These are phyloP conservation scores for Oncorhynchus masou DNA, from an alignment of 2,113 vertebrate genomes.

Conservation along the genomic window DNA sequence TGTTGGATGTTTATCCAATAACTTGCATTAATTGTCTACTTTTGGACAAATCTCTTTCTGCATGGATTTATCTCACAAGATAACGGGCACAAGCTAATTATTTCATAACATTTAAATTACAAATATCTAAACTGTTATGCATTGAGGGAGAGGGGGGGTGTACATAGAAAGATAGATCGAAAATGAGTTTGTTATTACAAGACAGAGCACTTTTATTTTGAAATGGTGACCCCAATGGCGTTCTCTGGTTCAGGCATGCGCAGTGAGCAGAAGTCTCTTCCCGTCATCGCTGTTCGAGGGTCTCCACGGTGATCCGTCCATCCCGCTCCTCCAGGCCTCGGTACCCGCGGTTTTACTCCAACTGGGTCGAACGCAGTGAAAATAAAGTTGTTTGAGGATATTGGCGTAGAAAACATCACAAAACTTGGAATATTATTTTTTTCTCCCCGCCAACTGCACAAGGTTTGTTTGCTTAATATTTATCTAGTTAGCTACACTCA, in stretches of 20 bases:
- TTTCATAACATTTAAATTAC: not conserved
- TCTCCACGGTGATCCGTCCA: not conserved
- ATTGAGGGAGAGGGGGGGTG: too few relatives aligned
- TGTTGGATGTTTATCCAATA: too few relatives aligned
- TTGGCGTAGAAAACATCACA: not conserved
- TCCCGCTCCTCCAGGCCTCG: not conserved
- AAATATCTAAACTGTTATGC: too few relatives aligned
- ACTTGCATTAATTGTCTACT: too few relatives aligned
- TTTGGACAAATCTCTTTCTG: too few relatives aligned
- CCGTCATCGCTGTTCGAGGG: not conserved
- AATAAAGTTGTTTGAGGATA: not conserved
- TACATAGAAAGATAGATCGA: too few relatives aligned
- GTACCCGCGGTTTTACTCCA: too few relatives aligned
- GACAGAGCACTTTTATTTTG: constrained; percentile 40
- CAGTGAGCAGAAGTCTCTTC: not conserved
- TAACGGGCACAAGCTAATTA: not conserved
- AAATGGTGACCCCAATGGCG: not conserved
- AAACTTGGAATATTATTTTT: not conserved
- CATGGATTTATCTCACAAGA: too few relatives aligned
- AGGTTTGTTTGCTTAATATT: constrained; percentile 51
- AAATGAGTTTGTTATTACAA: not conserved
- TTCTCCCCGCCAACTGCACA: not conserved
- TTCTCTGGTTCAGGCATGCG: constrained; percentile 29
- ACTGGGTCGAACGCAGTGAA: not conserved
- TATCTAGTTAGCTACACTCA: constrained; percentile 14